Base-by-base conservation (phyloP, 2,797 vertebrate genomes). In the Mallotus villosus region DNA sequence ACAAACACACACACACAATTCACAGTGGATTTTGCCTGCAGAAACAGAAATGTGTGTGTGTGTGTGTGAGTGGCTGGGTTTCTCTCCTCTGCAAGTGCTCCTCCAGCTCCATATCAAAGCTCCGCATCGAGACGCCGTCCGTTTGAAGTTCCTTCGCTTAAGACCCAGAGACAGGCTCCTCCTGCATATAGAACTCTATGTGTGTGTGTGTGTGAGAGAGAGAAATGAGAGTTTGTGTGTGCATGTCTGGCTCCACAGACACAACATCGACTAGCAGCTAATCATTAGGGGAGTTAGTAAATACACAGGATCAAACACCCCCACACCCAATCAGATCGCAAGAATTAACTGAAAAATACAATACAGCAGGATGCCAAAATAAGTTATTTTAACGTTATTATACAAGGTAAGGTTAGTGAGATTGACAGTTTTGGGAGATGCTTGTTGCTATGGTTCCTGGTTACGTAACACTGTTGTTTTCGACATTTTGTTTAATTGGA, bases 81-180 rank as follows among this genome's bases (percentile, higher is more conserved):
- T 75, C 76, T 81, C 74, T 82, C 75, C 82, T 64, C 67, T 62
- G 80, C 75, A 77, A 73, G 77, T 21, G 67, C 77, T 63, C 67
- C 68, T 75, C 73, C 65, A 37, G 27, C 63, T 46, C 22, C 1
- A 63, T 72, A 74, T 76, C 73, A 77, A 76, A 75, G 71, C 69
- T 5, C 32, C 29, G 51, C 46, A 34, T 62, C 67, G 63, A 34
- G 21, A 46, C 58, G 21, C 57, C 63, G 63, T 66, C 76, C 65
- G 80, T 85, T 82, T 85, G 80, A 83, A 83, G 80, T 67, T 64
- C 51, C 51, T 65, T 66, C 62, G 53, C 74, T 66, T 51, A 22
- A 37, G 63, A 63, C 64, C 51, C 51, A 55, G 6, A 55, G 51
- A 17, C 5, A 6, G 16, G 51, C 17, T n/a, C 51, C 51, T 55